phyloP scores from a whole-genome alignment of 2,113 vertebrate species.

The Vidua macroura region DNA sequence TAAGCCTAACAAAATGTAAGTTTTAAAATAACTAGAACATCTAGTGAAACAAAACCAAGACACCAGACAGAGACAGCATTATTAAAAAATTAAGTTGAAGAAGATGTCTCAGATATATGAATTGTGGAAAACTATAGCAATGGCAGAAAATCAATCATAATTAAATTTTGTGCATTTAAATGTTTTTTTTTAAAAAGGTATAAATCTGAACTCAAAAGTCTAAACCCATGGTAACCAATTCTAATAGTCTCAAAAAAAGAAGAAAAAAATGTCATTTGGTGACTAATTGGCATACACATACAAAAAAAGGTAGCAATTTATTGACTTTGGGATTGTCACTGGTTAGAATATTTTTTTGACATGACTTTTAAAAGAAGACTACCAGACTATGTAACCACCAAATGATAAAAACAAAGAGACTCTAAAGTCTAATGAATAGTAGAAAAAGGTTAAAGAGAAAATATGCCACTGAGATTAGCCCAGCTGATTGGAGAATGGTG shows the following conservation, averaged over 20 bases:
- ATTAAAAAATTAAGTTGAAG: background rate
- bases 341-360: background rate
- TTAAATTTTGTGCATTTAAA: background rate
- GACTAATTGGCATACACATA: background rate
- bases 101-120: background rate
- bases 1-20: background rate
- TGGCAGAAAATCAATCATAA: background rate
- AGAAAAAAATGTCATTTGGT: too few relatives aligned
- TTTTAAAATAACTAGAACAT: background rate
- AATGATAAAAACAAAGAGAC: background rate
- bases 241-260: background rate
- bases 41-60: background rate
- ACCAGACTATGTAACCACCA: background rate
- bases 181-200: background rate
- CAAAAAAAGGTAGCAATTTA: background rate
- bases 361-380: background rate
- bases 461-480: background rate
- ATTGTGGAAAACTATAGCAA: background rate
- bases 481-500: background rate
- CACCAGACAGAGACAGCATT: background rate
- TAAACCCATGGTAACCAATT: background rate
- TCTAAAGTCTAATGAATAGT: background rate
- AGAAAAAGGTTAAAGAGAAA: background rate
- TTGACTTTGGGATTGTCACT: background rate
- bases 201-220: background rate